Conservation (phyloP, 2,797 vertebrate species). For the Intellagama lesueurii region DNA sequence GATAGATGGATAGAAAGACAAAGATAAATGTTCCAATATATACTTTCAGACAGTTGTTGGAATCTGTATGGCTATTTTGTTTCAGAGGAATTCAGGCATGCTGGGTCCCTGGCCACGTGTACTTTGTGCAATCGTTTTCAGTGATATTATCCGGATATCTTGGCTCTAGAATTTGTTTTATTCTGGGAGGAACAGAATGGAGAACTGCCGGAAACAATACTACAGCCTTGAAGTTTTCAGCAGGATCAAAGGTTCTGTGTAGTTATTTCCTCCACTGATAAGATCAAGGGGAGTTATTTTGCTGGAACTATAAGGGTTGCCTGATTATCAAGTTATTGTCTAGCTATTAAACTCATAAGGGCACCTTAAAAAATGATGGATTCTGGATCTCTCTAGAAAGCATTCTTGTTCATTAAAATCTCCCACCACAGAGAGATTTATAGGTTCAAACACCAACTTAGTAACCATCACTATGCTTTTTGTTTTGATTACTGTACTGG, state of each 20-base stretch:
- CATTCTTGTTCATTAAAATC: not conserved
- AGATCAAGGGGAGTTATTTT: not conserved
- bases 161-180: not conserved
- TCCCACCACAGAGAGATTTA: not conserved
- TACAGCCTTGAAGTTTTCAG: not conserved
- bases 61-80: not conserved
- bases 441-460: not conserved
- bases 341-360: not conserved
- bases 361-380: not conserved
- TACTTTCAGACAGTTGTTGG: no score
- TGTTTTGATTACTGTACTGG: not conserved
- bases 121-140: not conserved
- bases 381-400: not conserved
- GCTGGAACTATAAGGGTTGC: not conserved
- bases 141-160: not conserved
- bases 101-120: not conserved
- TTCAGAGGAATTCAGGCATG: not conserved
- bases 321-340: not conserved
- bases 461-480: not conserved
- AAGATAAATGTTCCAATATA: no score
- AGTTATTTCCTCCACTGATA: not conserved
- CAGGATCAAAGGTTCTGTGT: not conserved
- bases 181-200: not conserved
- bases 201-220: not conserved
- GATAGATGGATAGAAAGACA: no score